Evolutionary conservation across 2,113 vertebrate genomes (phyloP).

Genomic region (Indicator indicator): DNA sequence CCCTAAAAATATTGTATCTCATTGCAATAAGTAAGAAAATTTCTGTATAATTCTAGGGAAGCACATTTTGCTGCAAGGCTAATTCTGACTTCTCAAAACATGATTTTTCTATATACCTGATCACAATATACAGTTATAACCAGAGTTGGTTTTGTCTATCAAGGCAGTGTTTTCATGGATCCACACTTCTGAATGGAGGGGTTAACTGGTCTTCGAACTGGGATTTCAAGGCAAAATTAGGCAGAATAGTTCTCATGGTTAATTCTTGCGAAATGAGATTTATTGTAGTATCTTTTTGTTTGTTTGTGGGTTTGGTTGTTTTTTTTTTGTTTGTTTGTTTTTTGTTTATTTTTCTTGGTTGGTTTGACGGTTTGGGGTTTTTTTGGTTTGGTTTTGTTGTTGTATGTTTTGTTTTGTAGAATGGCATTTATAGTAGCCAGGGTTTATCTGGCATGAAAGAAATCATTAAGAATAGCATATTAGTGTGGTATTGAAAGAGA

Average conservation of each 20-base stretch:
- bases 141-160: background rate
- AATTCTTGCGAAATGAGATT: background rate
- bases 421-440: background rate
- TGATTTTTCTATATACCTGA: background rate
- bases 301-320: no score
- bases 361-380: background rate
- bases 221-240: background rate
- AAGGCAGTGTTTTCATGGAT: background rate
- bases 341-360: no score
- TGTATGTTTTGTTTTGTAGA: background rate
- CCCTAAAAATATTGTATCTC: background rate
- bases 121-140: background rate
- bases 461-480: rapidly evolving
- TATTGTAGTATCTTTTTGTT: background rate
- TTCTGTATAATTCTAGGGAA: background rate
- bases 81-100: background rate
- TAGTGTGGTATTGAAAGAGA: background rate
- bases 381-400: background rate
- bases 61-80: background rate
- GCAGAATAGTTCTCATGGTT: background rate
- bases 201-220: background rate
- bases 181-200: background rate
- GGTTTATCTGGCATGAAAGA: background rate
- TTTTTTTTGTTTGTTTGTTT: background rate
- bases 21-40: background rate